These are phyloP conservation scores for Lycopodina hypogea DNA, from an alignment of 37 sponge, comb jelly and placozoan genomes.

Conservation along the genomic window DNA sequence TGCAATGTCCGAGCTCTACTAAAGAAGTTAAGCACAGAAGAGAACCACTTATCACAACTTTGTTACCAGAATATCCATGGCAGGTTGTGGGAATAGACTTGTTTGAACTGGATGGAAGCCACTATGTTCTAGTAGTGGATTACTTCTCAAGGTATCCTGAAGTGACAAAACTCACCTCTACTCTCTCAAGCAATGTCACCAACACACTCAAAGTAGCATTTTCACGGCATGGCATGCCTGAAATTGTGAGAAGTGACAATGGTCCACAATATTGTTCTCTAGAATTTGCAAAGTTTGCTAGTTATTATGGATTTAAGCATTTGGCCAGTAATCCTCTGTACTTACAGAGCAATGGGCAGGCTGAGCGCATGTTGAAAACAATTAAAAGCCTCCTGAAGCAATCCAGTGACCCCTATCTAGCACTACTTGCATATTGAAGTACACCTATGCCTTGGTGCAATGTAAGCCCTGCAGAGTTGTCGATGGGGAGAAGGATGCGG, in stretches of 20 bases:
- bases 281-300: slow-evolving; percentile 37
- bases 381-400: slow-evolving; percentile 22
- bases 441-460: slow-evolving; percentile 53
- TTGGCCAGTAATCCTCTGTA: slow-evolving; percentile 51
- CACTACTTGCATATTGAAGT: slow-evolving; percentile 26
- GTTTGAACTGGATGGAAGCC: not conserved
- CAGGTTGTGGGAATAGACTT: slow-evolving; percentile 38
- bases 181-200: slow-evolving; percentile 19
- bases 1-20: slow-evolving; percentile 7
- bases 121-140: slow-evolving; percentile 34
- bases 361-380: slow-evolving; percentile 41
- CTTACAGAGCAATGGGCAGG: slow-evolving; percentile 55
- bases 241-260: slow-evolving; percentile 50
- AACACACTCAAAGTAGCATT: slow-evolving; percentile 49
- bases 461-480: slow-evolving; percentile 35
- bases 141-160: slow-evolving; percentile 45
- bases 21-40: not conserved
- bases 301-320: slow-evolving; percentile 39
- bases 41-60: slow-evolving; percentile 29
- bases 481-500: slow-evolving; percentile 45
- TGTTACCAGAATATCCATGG: slow-evolving; percentile 50
- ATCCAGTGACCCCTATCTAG: slow-evolving; percentile 25
- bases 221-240: too few species aligned
- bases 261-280: slow-evolving; percentile 42
- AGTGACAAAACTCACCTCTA: slow-evolving; percentile 17